Evolutionary conservation across 2,113 vertebrate species (phyloP).

Genomic region (Bujurquina vittata): DNA sequence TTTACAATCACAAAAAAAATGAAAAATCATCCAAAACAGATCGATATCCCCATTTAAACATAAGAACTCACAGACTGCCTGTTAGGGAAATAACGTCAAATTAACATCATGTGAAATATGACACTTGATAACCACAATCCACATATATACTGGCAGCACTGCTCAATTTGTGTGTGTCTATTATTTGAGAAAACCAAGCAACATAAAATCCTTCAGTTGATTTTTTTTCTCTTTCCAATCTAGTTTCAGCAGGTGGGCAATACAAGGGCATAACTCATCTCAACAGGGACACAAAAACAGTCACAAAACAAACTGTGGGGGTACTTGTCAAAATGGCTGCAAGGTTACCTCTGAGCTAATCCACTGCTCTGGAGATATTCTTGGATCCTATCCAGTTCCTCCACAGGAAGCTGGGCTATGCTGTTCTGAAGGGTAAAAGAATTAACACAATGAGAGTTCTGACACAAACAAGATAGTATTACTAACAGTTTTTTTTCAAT

Average conservation of each 20-base stretch:
- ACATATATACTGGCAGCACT: background rate
- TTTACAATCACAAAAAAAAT: background rate
- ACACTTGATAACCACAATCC: background rate
- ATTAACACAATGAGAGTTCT: background rate
- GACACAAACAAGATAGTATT: background rate
- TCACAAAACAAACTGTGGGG: background rate
- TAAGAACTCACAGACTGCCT: background rate
- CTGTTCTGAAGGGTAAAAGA: constrained; percentile 85
- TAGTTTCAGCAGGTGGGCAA: background rate
- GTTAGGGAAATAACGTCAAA: background rate
- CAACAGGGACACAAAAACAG: background rate
- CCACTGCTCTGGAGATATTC: constrained; percentile 92
- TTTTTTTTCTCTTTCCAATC: background rate
- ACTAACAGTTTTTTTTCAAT: background rate
- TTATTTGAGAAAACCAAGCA: background rate
- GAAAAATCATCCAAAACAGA: rapidly evolving
- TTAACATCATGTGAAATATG: background rate
- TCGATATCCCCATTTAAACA: no score
- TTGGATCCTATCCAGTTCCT: constrained; percentile 94
- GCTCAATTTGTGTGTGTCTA: background rate
- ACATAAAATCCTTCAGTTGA: background rate
- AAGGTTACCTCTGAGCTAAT: constrained; percentile 88
- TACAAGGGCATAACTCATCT: background rate
- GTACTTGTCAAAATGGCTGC: background rate
- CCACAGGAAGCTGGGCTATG: constrained; percentile 89